Evolutionary conservation across 1,140 invertebrate species (phyloP).

Genomic region (Neelides sp.): DNA sequence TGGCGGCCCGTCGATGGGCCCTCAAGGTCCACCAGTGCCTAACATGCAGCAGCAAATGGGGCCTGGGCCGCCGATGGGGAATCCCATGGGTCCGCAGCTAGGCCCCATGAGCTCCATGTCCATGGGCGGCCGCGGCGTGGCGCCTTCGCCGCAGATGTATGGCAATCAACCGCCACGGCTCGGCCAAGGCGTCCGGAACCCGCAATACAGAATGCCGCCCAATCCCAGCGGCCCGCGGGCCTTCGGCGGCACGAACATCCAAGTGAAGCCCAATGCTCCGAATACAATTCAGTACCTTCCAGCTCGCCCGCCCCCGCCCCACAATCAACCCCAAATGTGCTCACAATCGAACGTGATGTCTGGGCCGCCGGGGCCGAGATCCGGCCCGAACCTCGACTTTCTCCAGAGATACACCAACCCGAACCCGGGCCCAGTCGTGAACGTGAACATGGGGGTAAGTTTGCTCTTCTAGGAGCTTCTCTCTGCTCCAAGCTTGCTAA

Average conservation of each 20-base stretch:
- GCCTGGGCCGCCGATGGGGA: conserved; percentile 32
- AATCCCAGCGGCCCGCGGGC: conserved; percentile 29
- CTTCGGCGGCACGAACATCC: conserved; percentile 56
- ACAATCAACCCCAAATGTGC: conserved; percentile 29
- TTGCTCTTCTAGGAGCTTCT: conserved; percentile 18
- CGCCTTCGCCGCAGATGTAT: conserved; percentile 3
- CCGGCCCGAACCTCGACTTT: conserved; percentile 75
- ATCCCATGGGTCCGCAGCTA: conserved; percentile 31
- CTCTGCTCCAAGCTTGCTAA: background rate
- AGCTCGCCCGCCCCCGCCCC: conserved; percentile 52
- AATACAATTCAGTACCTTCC: conserved; percentile 97
- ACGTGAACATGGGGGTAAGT: conserved; percentile 32
- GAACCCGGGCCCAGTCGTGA: conserved; percentile 29
- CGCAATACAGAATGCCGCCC: conserved; percentile 24
- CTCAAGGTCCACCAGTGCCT: conserved; percentile 10
- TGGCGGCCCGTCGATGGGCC: background rate
- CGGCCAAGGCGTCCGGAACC: conserved; percentile 12
- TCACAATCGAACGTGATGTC: conserved; percentile 23
- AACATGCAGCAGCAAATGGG: conserved; percentile 33
- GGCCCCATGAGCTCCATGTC: conserved; percentile 37
- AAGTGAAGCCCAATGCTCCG: conserved; percentile 89
- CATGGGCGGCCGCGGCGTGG: conserved; percentile 46
- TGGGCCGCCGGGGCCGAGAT: conserved; percentile 23
- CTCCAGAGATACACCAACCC: conserved; percentile 75
- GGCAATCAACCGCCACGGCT: conserved; percentile 13